Evolutionary conservation across 2,797 vertebrate species (phyloP).

Genomic region (Leptoclinus maculatus): DNA sequence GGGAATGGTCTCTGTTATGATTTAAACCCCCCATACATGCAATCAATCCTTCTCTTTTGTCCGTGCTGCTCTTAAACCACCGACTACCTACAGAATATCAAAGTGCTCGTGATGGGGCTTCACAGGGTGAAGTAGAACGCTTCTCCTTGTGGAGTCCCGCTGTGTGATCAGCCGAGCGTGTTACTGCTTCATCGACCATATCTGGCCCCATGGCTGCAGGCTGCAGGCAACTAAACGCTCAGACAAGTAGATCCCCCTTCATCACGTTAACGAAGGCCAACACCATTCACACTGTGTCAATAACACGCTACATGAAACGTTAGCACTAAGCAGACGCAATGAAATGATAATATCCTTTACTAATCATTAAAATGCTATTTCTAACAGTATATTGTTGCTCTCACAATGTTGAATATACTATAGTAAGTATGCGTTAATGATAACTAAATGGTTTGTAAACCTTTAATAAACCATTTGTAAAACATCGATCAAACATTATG

Average conservation of each 20-base stretch:
- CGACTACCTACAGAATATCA: neutral
- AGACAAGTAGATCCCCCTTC: constrained; percentile 14
- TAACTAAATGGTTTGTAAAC: neutral
- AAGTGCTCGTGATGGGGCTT: neutral
- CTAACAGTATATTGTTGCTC: neutral
- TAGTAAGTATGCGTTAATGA: neutral
- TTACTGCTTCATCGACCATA: constrained; percentile 39
- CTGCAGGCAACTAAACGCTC: neutral
- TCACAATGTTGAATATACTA: neutral
- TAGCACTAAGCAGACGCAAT: neutral
- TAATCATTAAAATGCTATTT: neutral
- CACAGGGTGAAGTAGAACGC: neutral
- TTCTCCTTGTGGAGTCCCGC: constrained; percentile 3
- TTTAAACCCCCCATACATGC: constrained; percentile 11
- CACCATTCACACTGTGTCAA: neutral
- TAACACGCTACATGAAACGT: neutral
- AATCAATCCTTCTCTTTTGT: neutral
- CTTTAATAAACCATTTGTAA: neutral
- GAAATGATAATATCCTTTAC: neutral
- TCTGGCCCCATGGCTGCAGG: constrained; percentile 19
- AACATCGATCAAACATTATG: neutral
- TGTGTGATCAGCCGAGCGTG: constrained; percentile 37
- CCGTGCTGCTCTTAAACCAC: constrained; percentile 25
- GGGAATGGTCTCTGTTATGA: constrained; percentile 11
- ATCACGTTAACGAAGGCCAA: constrained; percentile 2